These are phyloP conservation scores for Hoplias malabaricus DNA, from an alignment of 2,113 vertebrate genomes.

Conservation along the genomic window DNA sequence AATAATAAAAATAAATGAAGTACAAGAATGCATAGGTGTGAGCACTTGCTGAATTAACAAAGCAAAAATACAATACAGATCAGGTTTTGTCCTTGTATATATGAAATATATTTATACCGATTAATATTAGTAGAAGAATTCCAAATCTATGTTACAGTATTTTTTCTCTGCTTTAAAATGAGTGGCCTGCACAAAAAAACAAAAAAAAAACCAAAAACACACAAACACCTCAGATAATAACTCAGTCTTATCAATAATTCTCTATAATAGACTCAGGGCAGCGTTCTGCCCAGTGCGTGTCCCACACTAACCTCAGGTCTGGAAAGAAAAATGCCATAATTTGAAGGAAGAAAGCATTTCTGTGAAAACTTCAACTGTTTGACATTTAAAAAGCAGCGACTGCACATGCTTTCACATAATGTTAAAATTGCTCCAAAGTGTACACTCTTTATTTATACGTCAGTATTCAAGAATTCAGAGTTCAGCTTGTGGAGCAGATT, in stretches of 20 bases:
- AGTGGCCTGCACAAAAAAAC: conserved; percentile 71
- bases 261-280: conserved; percentile 1
- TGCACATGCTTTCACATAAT: neutral
- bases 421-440: neutral
- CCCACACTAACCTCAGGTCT: neutral
- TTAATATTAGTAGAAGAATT: conserved; percentile 33
- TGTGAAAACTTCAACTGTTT: conserved; percentile 36
- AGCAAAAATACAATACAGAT: conserved; percentile 78
- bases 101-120: conserved; percentile 47
- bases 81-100: conserved; percentile 53
- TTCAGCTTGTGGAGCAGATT: conserved; percentile 28
- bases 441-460: conserved; percentile 5
- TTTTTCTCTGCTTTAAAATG: conserved; percentile 58
- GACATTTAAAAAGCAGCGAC: conserved; percentile 52
- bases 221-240: too few species aligned
- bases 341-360: conserved; percentile 17
- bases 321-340: neutral
- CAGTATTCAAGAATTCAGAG: conserved; percentile 21
- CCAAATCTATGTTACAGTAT: neutral
- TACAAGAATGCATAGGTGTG: conserved; percentile 91
- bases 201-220: too few species aligned
- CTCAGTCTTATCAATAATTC: conserved; percentile 31
- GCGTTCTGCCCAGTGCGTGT: conserved; percentile 29
- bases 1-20: conserved; percentile 83
- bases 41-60: conserved; percentile 84